A percentile compares a stretch with the other conserved stretches of the same genome.
These are phyloP conservation scores for Bombus turneri DNA, from an alignment of 1,140 invertebrate species.

Conservation along the genomic window DNA sequence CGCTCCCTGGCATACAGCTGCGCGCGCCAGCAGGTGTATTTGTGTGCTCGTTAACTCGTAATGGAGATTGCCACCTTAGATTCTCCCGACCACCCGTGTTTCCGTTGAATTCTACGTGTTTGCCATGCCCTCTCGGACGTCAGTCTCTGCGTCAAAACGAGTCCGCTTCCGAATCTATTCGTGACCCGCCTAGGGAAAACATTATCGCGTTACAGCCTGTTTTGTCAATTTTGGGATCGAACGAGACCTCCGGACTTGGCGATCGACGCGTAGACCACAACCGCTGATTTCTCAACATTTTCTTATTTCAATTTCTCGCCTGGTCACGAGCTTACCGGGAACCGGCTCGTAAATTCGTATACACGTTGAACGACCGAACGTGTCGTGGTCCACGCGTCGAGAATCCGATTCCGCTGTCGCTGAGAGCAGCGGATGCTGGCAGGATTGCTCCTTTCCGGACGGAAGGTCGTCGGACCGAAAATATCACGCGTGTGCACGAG, in stretches of 20 bases:
- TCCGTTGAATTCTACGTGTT: constrained; percentile 41
- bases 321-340: not conserved
- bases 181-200: not conserved
- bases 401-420: constrained; percentile 16
- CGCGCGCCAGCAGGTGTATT: constrained; percentile 48
- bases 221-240: not conserved
- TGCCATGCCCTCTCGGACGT: no score
- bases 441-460: constrained; percentile 58
- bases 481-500: constrained; percentile 75
- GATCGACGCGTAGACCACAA: not conserved
- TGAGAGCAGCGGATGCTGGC: constrained; percentile 40
- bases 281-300: not conserved
- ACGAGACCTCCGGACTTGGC: not conserved
- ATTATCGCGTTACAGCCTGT: constrained; percentile 16
- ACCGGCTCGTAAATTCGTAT: constrained; percentile 37
- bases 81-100: constrained; percentile 51
- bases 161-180: not conserved
- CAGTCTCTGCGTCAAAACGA: constrained; percentile 16
- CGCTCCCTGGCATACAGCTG: constrained; percentile 40
- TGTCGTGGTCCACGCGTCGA: not conserved
- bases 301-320: constrained; percentile 18
- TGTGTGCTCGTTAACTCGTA: constrained; percentile 54
- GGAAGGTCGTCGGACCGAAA: constrained; percentile 77
- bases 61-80: constrained; percentile 61
- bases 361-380: not conserved